Percentiles rank a stretch among this genome's conserved stretches.
Conservation (phyloP, 1,140 invertebrate species). For the Ptiloglossa arizonensis region DNA sequence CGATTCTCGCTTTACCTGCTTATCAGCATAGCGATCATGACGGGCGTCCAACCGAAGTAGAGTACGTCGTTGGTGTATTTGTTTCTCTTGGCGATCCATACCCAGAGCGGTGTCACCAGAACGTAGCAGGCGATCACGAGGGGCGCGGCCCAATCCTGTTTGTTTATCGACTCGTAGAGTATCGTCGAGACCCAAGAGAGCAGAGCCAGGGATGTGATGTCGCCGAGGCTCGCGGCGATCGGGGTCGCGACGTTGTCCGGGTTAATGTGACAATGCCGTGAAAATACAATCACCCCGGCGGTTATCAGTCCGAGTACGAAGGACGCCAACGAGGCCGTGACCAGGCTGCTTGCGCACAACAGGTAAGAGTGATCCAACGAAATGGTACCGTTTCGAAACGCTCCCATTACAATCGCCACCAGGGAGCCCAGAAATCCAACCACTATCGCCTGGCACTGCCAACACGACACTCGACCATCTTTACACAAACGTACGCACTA, state of each 20-base stretch:
- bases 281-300: slow-evolving; percentile 86
- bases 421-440: slow-evolving; percentile 92
- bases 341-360: slow-evolving; percentile 89
- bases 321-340: slow-evolving; percentile 91
- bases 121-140: slow-evolving; percentile 85
- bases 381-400: slow-evolving; percentile 87
- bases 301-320: slow-evolving; percentile 87
- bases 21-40: slow-evolving; percentile 89
- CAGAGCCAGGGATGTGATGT: slow-evolving; percentile 89
- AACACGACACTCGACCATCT: slow-evolving; percentile 39
- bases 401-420: slow-evolving; percentile 91
- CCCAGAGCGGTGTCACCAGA: slow-evolving; percentile 86
- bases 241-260: slow-evolving; percentile 96
- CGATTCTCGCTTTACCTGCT: slow-evolving; percentile 81
- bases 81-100: slow-evolving; percentile 86
- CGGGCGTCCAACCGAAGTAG: slow-evolving; percentile 87
- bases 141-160: slow-evolving; percentile 86
- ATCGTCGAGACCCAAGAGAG: slow-evolving; percentile 87
- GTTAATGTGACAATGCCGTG: slow-evolving; percentile 89
- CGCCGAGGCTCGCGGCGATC: slow-evolving; percentile 93
- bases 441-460: slow-evolving; percentile 92
- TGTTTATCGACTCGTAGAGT: slow-evolving; percentile 84
- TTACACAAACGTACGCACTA: slow-evolving; percentile 16
- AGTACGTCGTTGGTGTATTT: slow-evolving; percentile 86
- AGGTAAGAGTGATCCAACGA: slow-evolving; percentile 89